Percentiles rank a stretch among this genome's conserved stretches.
Evolutionary conservation across 2,113 vertebrate genomes (phyloP).

Genomic region (Pampusana beccarii): DNA sequence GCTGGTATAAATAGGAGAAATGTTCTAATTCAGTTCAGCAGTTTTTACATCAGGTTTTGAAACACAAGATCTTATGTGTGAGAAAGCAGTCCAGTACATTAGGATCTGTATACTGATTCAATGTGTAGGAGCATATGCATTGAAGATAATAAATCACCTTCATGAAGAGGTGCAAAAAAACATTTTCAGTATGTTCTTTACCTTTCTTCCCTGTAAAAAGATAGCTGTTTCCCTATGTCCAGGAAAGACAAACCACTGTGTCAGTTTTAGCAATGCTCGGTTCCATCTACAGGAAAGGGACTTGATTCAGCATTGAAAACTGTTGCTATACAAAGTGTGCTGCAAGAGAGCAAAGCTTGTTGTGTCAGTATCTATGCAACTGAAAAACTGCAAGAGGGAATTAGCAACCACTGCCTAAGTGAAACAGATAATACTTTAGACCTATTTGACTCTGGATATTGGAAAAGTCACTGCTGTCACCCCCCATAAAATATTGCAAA

Average conservation of each 20-base stretch:
- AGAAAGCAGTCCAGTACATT: background rate
- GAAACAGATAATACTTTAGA: background rate
- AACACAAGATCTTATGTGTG: background rate
- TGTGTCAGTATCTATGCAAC: background rate
- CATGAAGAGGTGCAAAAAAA: background rate
- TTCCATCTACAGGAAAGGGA: background rate
- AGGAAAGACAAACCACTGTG: background rate
- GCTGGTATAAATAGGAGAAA: background rate
- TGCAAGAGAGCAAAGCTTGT: background rate
- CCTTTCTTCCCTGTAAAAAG: background rate
- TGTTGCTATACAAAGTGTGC: background rate
- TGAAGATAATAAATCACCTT: background rate
- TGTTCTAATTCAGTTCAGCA: background rate
- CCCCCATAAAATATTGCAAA: background rate
- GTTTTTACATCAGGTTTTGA: background rate
- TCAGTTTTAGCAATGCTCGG: background rate
- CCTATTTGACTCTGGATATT: background rate
- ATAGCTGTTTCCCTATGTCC: background rate
- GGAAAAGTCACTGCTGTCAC: background rate
- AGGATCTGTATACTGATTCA: background rate
- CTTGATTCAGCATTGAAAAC: background rate
- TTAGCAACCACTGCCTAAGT: background rate
- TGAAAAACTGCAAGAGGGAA: background rate
- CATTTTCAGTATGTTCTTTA: background rate
- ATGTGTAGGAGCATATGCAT: background rate